These are phyloP conservation scores for Chloroclysta siterata DNA, from an alignment of 2,888 invertebrate genomes.

Conservation along the genomic window DNA sequence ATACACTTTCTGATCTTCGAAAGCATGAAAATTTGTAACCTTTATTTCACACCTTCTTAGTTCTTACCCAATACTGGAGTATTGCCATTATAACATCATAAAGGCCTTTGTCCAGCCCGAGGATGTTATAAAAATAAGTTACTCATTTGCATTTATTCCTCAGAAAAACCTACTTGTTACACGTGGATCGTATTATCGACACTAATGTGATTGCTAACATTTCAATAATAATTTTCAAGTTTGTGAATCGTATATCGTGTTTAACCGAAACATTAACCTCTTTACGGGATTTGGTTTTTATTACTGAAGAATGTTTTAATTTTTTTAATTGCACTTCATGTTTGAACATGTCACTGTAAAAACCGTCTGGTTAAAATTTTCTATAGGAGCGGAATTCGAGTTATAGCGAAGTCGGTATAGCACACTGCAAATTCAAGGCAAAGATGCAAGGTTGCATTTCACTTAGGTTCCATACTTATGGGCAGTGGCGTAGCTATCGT, in stretches of 20 bases:
- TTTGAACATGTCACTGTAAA: too few species aligned
- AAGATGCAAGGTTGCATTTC: too few species aligned
- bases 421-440: too few species aligned
- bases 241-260: background rate
- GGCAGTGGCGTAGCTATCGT: too few species aligned
- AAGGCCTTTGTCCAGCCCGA: background rate
- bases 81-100: slow-evolving; percentile 10
- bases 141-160: slow-evolving; percentile 35
- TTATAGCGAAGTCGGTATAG: too few species aligned
- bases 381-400: too few species aligned
- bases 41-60: background rate
- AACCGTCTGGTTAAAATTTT: too few species aligned
- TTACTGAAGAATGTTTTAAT: background rate
- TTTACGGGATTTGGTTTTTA: background rate
- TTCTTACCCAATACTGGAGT: slow-evolving; percentile 6
- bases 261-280: background rate
- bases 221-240: slow-evolving; percentile 6
- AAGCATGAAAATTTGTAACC: background rate
- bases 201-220: slow-evolving; percentile 4
- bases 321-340: too few species aligned
- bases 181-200: slow-evolving; percentile 7
- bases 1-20: background rate
- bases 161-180: slow-evolving; percentile 13
- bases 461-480: too few species aligned
- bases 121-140: slow-evolving; percentile 18